These are phyloP conservation scores for Acanthaster planci DNA, from an alignment of 35 echinoderm and acorn worm species.

Conservation along the genomic window DNA sequence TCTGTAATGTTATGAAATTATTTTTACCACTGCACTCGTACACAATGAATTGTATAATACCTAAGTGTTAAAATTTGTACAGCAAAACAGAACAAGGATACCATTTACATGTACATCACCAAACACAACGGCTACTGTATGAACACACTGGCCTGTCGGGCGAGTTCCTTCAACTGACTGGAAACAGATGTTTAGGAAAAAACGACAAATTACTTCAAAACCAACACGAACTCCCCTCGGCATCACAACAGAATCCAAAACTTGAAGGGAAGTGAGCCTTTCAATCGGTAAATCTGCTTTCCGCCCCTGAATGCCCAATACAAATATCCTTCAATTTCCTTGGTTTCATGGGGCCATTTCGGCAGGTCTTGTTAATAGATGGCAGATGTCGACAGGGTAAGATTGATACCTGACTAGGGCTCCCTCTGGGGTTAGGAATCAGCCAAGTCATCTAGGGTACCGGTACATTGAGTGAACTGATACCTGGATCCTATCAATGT, in stretches of 20 bases:
- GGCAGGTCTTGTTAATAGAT: neutral
- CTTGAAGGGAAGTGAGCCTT: neutral
- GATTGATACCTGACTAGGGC: slow-evolving; percentile 22
- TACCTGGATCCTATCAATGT: neutral
- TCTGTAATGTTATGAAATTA: no score
- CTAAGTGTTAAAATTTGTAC: no score
- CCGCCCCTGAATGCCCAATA: slow-evolving; percentile 1
- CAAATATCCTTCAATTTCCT: slow-evolving; percentile 29
- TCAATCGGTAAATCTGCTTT: slow-evolving; percentile 2
- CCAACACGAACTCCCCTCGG: neutral
- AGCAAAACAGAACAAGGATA: no score
- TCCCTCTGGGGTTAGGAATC: slow-evolving; percentile 15
- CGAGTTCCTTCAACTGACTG: neutral
- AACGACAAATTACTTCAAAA: slow-evolving; percentile 34
- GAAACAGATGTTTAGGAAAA: slow-evolving; percentile 6
- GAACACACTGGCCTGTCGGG: neutral
- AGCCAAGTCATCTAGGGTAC: slow-evolving; percentile 20
- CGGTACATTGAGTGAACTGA: neutral
- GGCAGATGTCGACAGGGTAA: neutral
- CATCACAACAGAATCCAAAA: neutral
- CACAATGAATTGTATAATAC: no score
- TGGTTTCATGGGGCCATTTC: neutral
- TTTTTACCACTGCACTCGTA: no score
- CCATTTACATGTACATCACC: no score
- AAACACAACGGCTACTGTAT: neutral